phyloP scores from a whole-genome alignment of 2,888 invertebrate species.

The Oligia latruncula region DNA sequence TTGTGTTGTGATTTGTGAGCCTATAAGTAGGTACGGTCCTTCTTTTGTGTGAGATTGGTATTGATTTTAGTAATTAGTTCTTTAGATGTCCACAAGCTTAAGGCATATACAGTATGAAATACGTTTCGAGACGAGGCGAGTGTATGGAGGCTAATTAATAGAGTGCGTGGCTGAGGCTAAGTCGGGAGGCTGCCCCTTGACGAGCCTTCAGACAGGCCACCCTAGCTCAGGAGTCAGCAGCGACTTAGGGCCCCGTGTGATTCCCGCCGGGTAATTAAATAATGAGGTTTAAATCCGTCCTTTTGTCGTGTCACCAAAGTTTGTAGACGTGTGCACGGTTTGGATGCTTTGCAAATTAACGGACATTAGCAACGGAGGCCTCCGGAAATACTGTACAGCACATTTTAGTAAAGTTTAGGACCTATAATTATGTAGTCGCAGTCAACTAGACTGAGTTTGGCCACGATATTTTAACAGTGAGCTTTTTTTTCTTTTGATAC shows the following conservation, averaged over 20 bases:
- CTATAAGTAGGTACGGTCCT: constrained; percentile 76
- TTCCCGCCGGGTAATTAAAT: constrained; percentile 85
- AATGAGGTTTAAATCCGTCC: constrained; percentile 83
- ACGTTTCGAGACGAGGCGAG: constrained; percentile 26
- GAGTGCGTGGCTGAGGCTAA: constrained; percentile 77
- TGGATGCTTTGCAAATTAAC: constrained; percentile 52
- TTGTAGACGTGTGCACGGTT: constrained; percentile 59
- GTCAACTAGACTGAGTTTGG: neutral
- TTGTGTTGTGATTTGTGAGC: constrained; percentile 77
- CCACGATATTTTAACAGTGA: neutral
- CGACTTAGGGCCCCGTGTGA: constrained; percentile 80
- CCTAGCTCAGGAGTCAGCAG: constrained; percentile 72
- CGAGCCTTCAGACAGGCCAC: constrained; percentile 80
- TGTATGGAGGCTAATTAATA: constrained; percentile 83
- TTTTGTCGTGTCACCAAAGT: constrained; percentile 65
- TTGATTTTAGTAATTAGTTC: constrained; percentile 82
- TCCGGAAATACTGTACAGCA: constrained; percentile 27
- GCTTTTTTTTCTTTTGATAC: neutral
- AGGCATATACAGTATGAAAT: constrained; percentile 42
- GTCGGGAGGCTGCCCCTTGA: constrained; percentile 77
- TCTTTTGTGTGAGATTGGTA: constrained; percentile 74
- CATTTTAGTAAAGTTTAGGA: neutral
- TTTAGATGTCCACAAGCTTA: constrained; percentile 39
- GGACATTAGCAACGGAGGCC: constrained; percentile 40
- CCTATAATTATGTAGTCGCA: neutral